Evolutionary conservation across 2,797 vertebrate species (phyloP), one percentile per base, ranked within the genome.

Genomic region (Chrosomus eos): DNA sequence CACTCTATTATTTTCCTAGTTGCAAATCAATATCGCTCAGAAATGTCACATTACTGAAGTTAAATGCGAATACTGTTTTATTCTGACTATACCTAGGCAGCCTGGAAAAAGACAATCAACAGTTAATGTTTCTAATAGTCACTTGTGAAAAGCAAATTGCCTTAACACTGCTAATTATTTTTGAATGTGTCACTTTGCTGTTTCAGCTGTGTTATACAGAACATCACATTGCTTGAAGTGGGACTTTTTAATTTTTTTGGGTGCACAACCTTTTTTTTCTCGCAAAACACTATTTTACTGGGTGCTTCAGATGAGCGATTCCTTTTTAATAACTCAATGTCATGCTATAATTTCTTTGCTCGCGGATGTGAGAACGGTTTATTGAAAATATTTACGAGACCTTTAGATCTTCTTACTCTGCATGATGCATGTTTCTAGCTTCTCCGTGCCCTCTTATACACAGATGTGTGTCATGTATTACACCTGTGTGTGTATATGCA

Each of bases 161-260:
- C 87, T 36, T 89, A 94, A 88, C 94, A 94, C 97, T 97, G 97
- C 96, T 97, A 97, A 98, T 95, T 96, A 89, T 96, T 98, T 96
- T 94, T 73, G n/a, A 85, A 70, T 48, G 91, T 90, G 89, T 92
- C 89, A 51, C 91, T 48, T 82, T 87, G 85, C 90, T 90, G 91
- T 87, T 87, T 89, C 89, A 28, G 33, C 58, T 71, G 70, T 85
- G 77, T 84, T 88, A 87, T 89, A 88, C 89, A 86, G 70, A 88
- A 91, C 93, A 91, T 91, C 91, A 83, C 77, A 90, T 48, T 86
- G 92, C 93, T 93, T 94, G 90, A 92, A 93, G 91, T 48, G 60
- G 78, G 88, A 62, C 21, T 84, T 85, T 82, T 88, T 72, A 58
- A 71, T 33, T 71, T 84, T 48, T 58, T 82, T 58, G 26, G 48